Conservation (phyloP, 2,888 invertebrate species). For the Epirrita christyi region DNA sequence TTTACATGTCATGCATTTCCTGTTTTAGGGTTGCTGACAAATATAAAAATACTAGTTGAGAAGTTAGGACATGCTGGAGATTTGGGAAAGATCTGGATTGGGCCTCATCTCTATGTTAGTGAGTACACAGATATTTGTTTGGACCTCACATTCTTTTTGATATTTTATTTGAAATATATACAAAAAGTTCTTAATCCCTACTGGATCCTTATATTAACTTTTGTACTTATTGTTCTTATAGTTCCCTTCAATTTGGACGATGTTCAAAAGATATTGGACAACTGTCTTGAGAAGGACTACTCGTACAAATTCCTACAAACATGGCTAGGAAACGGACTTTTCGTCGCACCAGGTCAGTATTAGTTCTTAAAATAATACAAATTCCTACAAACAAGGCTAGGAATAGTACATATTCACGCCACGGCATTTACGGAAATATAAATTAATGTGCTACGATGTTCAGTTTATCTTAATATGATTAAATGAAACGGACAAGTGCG, state of each 20-base stretch:
- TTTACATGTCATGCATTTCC: not conserved
- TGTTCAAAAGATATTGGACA: slow-evolving; percentile 66
- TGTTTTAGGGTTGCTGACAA: slow-evolving; percentile 61
- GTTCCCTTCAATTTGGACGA: slow-evolving; percentile 66
- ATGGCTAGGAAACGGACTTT: slow-evolving; percentile 73
- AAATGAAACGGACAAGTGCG: too few relatives aligned
- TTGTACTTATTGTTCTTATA: slow-evolving; percentile 34
- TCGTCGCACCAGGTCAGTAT: slow-evolving; percentile 66
- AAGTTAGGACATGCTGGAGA: slow-evolving; percentile 49
- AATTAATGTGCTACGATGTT: too few relatives aligned
- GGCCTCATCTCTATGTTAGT: slow-evolving; percentile 66
- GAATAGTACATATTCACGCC: too few relatives aligned
- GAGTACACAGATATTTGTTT: too few relatives aligned
- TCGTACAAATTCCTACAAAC: slow-evolving; percentile 63
- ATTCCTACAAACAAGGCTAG: too few relatives aligned
- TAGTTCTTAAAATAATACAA: not conserved
- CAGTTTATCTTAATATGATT: too few relatives aligned
- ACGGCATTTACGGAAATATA: too few relatives aligned
- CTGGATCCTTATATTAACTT: too few relatives aligned
- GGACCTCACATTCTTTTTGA: not conserved
- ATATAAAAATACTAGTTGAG: slow-evolving; percentile 47
- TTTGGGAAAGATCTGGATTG: slow-evolving; percentile 62
- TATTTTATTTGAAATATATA: not conserved
- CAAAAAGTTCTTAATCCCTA: too few relatives aligned
- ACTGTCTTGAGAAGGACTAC: slow-evolving; percentile 66